Evolutionary conservation across 2,797 vertebrate species (phyloP).

Genomic region (Typhlichthys eigenmanni): DNA sequence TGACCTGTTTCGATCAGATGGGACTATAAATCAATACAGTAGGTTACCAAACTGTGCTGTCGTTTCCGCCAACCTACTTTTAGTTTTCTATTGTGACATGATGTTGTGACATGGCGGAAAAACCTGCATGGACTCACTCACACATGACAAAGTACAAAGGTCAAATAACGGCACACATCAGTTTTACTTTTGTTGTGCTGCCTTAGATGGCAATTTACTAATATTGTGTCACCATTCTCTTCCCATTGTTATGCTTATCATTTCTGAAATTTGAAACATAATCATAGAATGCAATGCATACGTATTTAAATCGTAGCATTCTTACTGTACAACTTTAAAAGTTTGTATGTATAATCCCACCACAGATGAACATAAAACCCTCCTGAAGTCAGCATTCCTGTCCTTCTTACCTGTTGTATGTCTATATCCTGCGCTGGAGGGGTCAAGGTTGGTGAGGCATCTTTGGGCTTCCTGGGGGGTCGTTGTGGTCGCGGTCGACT

Average conservation of each 20-base stretch:
- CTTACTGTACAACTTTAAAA: too few species aligned
- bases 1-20: too few species aligned
- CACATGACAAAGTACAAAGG: constrained; percentile 32
- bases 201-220: not conserved
- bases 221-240: not conserved
- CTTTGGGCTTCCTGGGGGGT: constrained; percentile 50
- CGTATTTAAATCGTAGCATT: too few species aligned
- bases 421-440: constrained; percentile 54
- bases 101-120: too few species aligned
- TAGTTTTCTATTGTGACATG: constrained; percentile 8
- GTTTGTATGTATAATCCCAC: too few species aligned
- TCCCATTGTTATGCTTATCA: too few species aligned
- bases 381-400: too few species aligned
- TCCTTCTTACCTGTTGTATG: constrained; percentile 65
- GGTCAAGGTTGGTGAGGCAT: constrained; percentile 33
- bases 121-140: constrained; percentile 11
- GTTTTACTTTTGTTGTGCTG: constrained; percentile 12
- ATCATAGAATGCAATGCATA: too few species aligned
- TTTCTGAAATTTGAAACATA: too few species aligned
- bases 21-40: not conserved
- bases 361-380: not conserved
- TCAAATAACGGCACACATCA: constrained; percentile 22
- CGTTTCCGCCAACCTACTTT: constrained; percentile 1
- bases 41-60: not conserved
- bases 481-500: constrained; percentile 59